These are phyloP conservation scores for Hippocampus kuda DNA, from an alignment of 2,797 vertebrate species.

Conservation along the genomic window DNA sequence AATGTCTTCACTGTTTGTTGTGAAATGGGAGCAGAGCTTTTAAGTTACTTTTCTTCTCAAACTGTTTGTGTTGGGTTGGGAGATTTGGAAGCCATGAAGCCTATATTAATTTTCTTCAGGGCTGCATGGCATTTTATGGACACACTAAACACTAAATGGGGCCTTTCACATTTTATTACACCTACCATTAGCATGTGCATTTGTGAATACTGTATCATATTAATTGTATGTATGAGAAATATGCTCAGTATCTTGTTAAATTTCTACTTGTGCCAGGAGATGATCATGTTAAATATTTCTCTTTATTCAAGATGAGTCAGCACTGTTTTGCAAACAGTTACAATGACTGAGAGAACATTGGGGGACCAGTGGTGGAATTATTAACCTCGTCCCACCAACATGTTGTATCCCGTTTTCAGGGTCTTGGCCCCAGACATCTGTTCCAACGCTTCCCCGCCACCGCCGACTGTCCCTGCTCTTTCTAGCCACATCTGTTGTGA, in stretches of 20 bases:
- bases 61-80: slow-evolving; percentile 31
- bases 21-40: slow-evolving; percentile 33
- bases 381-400: slow-evolving; percentile 55
- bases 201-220: slow-evolving; percentile 23
- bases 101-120: slow-evolving; percentile 37
- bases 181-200: slow-evolving; percentile 31
- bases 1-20: slow-evolving; percentile 32
- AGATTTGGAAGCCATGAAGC: slow-evolving; percentile 35
- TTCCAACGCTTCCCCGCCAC: slow-evolving; percentile 49
- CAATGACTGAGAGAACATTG: slow-evolving; percentile 27
- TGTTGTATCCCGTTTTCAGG: slow-evolving; percentile 47
- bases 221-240: slow-evolving; percentile 31
- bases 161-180: slow-evolving; percentile 42
- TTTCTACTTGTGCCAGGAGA: too few relatives aligned
- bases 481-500: slow-evolving; percentile 58
- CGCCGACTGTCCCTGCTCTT: slow-evolving; percentile 53
- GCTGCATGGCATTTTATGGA: slow-evolving; percentile 28
- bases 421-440: slow-evolving; percentile 12
- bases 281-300: neutral
- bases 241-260: neutral
- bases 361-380: slow-evolving; percentile 51
- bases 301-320: slow-evolving; percentile 35
- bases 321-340: slow-evolving; percentile 1
- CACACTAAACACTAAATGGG: slow-evolving; percentile 41
- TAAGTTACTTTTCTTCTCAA: slow-evolving; percentile 38